These are phyloP conservation scores for Watsonalla binaria DNA, from an alignment of 2,888 invertebrate genomes.

Conservation along the genomic window DNA sequence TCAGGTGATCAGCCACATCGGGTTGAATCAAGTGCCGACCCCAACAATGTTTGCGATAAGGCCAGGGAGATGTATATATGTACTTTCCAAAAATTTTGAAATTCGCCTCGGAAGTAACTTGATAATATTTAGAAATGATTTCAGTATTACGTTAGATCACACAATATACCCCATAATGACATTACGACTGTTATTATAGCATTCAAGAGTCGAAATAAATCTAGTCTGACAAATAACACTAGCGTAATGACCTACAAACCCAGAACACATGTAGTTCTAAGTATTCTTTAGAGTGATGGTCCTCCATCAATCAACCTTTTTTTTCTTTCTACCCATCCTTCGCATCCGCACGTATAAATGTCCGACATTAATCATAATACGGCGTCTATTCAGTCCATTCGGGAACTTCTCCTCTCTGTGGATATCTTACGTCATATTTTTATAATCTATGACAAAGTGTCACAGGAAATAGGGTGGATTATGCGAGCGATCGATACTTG, in stretches of 20 bases:
- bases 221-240: neutral
- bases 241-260: constrained; percentile 27
- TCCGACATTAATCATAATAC: constrained; percentile 66
- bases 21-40: no score
- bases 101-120: no score
- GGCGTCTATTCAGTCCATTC: constrained; percentile 47
- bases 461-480: constrained; percentile 16
- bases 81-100: no score
- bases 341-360: constrained; percentile 56
- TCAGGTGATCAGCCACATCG: no score
- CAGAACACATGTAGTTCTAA: constrained; percentile 38
- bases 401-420: constrained; percentile 44
- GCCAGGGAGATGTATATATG: no score
- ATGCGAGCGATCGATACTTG: constrained; percentile 8
- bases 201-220: neutral
- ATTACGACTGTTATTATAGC: no score
- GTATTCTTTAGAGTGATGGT: constrained; percentile 39
- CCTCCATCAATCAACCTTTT: constrained; percentile 68
- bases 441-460: constrained; percentile 30
- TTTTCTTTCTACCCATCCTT: constrained; percentile 33
- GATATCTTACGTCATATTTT: constrained; percentile 34
- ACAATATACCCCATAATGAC: no score
- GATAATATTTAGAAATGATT: no score
- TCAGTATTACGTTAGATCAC: no score
- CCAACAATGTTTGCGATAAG: no score